Conservation (phyloP, 92 coral and sea anemone species). For the Umimayanthus chanpuru region DNA sequence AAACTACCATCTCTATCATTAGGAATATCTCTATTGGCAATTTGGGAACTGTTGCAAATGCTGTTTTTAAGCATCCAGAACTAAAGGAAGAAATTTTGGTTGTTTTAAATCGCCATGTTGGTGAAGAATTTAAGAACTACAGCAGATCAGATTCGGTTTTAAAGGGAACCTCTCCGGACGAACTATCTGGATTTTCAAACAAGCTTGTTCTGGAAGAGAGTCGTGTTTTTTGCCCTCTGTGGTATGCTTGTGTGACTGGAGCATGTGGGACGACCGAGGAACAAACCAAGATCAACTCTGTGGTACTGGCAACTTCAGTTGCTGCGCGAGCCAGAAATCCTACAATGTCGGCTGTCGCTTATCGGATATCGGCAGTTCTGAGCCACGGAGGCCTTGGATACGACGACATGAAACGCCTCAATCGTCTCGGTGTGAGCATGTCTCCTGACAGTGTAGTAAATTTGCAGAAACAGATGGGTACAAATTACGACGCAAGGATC, state of each 20-base stretch:
- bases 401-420: slow-evolving; percentile 31
- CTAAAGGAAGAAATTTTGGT: slow-evolving; percentile 38
- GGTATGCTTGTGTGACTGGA: slow-evolving; percentile 51
- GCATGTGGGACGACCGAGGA: slow-evolving; percentile 46
- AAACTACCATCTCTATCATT: neutral
- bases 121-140: slow-evolving; percentile 46
- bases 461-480: slow-evolving; percentile 52
- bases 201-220: slow-evolving; percentile 49
- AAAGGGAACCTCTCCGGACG: slow-evolving; percentile 52
- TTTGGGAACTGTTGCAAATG: slow-evolving; percentile 45
- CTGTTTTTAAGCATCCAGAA: slow-evolving; percentile 37
- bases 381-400: slow-evolving; percentile 49
- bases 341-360: slow-evolving; percentile 59
- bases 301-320: slow-evolving; percentile 44
- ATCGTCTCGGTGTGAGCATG: slow-evolving; percentile 55
- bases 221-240: slow-evolving; percentile 43
- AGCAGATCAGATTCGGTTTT: slow-evolving; percentile 50
- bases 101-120: slow-evolving; percentile 37
- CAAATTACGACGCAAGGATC: slow-evolving; percentile 34
- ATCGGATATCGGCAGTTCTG: slow-evolving; percentile 50
- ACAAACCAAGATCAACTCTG: neutral
- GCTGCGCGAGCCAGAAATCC: slow-evolving; percentile 56
- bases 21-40: slow-evolving; percentile 18
- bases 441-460: slow-evolving; percentile 42
- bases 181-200: slow-evolving; percentile 47